Evolutionary conservation across 2,113 vertebrate species (phyloP), one percentile per base, ranked within the genome.

Genomic region (Macroglossus sobrinus): DNA sequence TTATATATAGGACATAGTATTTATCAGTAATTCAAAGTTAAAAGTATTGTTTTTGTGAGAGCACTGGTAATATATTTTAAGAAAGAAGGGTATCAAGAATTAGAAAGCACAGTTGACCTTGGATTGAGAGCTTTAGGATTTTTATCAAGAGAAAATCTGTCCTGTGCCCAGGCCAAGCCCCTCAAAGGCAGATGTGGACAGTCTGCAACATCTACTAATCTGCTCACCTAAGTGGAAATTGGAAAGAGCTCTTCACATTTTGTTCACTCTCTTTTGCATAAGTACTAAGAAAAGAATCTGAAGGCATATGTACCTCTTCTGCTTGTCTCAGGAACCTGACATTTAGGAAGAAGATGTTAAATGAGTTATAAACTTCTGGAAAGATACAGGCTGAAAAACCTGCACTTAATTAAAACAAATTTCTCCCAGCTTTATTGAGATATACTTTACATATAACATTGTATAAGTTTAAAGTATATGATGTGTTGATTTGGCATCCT

Each of bases 321-420:
- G 71, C 59, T 33, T 82, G 76, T 92, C 40, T 92, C 43, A 57
- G 68, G 26, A 92, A 79, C 0, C 16, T 78, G 85, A 89, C 28
- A 71, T 84, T 95, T 91, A 85, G 47, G 71, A 93, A 91, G 91
- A 94, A 76, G 30, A 72, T 91, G 53, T 81, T 91, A 92, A 96
- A 78, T 0, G 53, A 71, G 63, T 93, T 76, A 57, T 84, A 85
- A 64, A 69, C 53, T 84, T 84, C 68, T 81, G 53, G 26, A 63
- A 82, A 89, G 40, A 57, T 86, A 35, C 15, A 66, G 59, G n/a
- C 10, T 78, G 38, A 87, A 95, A 69, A 84, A 38, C 18, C n/a
- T 61, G 11, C 61, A 50, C 50, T 66, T 33, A 81, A 45, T 81
- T 81, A 30, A 81, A 75, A 47, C 28, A 59, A 22, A 13, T 24